These are phyloP conservation scores for Sebastes melanostomus DNA, from an alignment of 2,797 vertebrate genomes.

Conservation along the genomic window DNA sequence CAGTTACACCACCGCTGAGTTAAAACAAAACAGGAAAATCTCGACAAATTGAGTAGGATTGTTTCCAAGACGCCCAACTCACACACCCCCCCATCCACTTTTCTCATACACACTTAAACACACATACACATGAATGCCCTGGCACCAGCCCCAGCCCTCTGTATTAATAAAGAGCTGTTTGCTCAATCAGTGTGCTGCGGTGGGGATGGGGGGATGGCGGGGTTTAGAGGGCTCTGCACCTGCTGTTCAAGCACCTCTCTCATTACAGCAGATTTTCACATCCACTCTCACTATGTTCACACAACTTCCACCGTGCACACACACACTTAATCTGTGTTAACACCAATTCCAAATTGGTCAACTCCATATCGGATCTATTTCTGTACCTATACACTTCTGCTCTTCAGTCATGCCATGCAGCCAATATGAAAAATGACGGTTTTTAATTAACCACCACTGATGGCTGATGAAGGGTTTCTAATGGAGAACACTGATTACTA, in stretches of 20 bases:
- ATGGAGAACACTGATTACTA: not conserved
- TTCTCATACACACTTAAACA: conserved; percentile 29
- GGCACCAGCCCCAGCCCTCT: conserved; percentile 40
- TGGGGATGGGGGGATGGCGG: conserved; percentile 1
- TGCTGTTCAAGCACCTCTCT: conserved; percentile 65
- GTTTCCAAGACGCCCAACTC: conserved; percentile 34
- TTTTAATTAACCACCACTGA: conserved; percentile 8
- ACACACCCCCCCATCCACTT: not conserved
- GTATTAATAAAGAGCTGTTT: conserved; percentile 76
- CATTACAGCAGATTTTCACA: conserved; percentile 61
- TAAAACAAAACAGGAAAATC: conserved; percentile 39
- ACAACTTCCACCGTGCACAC: conserved; percentile 5
- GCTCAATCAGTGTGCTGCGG: conserved; percentile 64
- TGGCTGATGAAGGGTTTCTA: not conserved
- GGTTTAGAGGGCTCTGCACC: conserved; percentile 38
- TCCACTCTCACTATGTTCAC: conserved; percentile 30
- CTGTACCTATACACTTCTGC: not conserved
- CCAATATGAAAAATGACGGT: not conserved
- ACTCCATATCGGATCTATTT: conserved; percentile 12
- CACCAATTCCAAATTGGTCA: not conserved
- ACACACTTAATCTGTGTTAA: conserved; percentile 42
- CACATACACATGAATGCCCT: conserved; percentile 32
- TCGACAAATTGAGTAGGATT: conserved; percentile 45
- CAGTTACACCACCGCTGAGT: conserved; percentile 6
- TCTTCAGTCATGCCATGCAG: conserved; percentile 8